Conservation (phyloP, 2,113 vertebrate genomes). For the Cottus gobio region DNA sequence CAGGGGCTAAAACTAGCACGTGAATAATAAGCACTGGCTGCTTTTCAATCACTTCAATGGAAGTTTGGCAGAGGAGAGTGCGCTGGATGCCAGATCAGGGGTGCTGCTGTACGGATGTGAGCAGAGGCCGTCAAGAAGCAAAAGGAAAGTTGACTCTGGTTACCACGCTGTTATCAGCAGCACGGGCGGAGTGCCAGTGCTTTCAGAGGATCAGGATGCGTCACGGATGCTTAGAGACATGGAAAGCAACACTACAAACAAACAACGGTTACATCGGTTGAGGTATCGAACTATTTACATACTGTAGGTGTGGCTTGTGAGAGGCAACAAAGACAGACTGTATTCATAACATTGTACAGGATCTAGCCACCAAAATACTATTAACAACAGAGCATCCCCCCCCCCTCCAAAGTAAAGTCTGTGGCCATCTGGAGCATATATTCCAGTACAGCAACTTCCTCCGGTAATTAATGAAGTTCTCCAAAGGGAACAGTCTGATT, state of each 20-base stretch:
- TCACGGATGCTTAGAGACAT: slow-evolving; percentile 16
- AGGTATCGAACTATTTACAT: slow-evolving; percentile 20
- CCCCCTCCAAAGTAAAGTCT: neutral
- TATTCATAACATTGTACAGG: neutral
- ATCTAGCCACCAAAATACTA: slow-evolving; percentile 38
- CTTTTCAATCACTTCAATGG: slow-evolving; percentile 69
- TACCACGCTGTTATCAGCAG: slow-evolving; percentile 44
- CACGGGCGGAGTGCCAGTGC: slow-evolving; percentile 20
- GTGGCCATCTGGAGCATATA: slow-evolving; percentile 59
- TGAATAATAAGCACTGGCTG: slow-evolving; percentile 68
- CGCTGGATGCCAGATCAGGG: slow-evolving; percentile 49
- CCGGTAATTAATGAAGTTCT: slow-evolving; percentile 74
- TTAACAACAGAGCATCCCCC: neutral
- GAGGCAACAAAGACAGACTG: neutral
- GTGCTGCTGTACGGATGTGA: slow-evolving; percentile 41
- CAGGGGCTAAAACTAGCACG: slow-evolving; percentile 73
- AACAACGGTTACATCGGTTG: slow-evolving; percentile 13
- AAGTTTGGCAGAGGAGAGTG: slow-evolving; percentile 54
- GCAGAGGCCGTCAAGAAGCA: slow-evolving; percentile 27
- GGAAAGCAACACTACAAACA: slow-evolving; percentile 38
- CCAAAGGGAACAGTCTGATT: slow-evolving; percentile 72
- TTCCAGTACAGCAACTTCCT: slow-evolving; percentile 61
- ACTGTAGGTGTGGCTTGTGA: neutral
- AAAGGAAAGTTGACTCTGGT: slow-evolving; percentile 56
- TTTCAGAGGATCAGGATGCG: slow-evolving; percentile 31